A percentile compares a stretch with the other conserved stretches of the same genome.
phyloP scores from a whole-genome alignment of 2,113 vertebrate species.

The Nematolebias whitei region DNA sequence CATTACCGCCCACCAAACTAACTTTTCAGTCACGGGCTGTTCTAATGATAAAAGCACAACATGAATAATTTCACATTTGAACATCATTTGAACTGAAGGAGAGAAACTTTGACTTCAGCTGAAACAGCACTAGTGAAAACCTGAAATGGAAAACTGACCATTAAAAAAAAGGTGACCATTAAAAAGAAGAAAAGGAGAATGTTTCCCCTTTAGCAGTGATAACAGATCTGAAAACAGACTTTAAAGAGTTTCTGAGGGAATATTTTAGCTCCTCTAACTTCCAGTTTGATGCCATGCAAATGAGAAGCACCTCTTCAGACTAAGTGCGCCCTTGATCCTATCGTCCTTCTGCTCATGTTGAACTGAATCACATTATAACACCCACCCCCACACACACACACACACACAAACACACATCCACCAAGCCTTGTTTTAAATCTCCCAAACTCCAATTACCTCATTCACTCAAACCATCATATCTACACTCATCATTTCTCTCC shows the following conservation, averaged over 20 bases:
- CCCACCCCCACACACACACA: conserved; percentile 8
- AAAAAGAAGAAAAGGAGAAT: neutral
- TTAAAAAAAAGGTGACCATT: neutral
- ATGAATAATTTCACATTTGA: no score
- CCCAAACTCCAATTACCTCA: conserved; percentile 24
- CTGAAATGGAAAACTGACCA: no score
- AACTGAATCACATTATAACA: conserved; percentile 61
- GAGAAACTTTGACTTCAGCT: no score
- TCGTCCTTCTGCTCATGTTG: conserved; percentile 46
- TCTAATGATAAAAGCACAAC: no score
- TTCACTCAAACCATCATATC: conserved; percentile 28
- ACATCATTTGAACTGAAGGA: no score
- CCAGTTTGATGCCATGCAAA: conserved; percentile 55
- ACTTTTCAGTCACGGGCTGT: no score
- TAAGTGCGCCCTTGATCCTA: conserved; percentile 71
- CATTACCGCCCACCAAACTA: no score
- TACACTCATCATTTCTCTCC: conserved; percentile 24
- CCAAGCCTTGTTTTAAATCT: conserved; percentile 20
- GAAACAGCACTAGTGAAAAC: no score
- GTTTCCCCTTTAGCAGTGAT: neutral
- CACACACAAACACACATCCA: neutral
- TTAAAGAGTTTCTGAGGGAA: conserved; percentile 5
- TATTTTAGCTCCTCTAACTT: conserved; percentile 6
- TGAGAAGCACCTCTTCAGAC: conserved; percentile 61
- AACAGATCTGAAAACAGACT: neutral